A percentile compares a stretch with the other conserved stretches of the same genome.
Evolutionary conservation across 2,797 vertebrate genomes (phyloP).

Genomic region (Periophthalmus magnuspinnatus): DNA sequence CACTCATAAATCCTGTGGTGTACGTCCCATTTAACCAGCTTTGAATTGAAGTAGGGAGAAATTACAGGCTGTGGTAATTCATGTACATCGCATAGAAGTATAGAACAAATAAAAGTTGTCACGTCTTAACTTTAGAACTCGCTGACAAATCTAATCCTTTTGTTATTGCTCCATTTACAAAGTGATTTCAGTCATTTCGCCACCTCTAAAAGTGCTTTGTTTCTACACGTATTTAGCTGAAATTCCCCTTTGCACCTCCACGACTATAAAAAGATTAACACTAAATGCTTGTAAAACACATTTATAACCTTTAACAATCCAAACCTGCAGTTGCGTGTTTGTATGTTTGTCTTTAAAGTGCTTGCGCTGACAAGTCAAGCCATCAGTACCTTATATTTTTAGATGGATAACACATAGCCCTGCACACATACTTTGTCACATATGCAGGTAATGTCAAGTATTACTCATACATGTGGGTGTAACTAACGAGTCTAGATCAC

Average conservation of each 20-base stretch:
- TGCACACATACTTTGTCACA: slow-evolving; percentile 2
- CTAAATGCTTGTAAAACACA: slow-evolving; percentile 16
- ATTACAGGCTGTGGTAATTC: not conserved
- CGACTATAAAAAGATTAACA: slow-evolving; percentile 21
- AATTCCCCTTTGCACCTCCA: slow-evolving; percentile 25
- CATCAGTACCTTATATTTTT: not conserved
- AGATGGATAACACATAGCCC: slow-evolving; percentile 4
- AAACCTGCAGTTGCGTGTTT: slow-evolving; percentile 30
- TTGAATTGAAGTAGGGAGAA: not conserved
- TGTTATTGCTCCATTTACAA: too few species aligned
- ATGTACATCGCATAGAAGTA: not conserved
- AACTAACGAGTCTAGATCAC: slow-evolving; percentile 31
- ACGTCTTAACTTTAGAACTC: too few species aligned
- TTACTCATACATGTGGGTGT: slow-evolving; percentile 15
- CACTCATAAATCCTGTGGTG: not conserved
- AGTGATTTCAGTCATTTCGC: not conserved
- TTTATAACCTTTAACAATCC: slow-evolving; percentile 24
- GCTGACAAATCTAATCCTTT: too few species aligned
- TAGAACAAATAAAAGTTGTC: not conserved
- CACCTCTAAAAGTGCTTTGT: slow-evolving; percentile 14
- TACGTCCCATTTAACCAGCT: not conserved
- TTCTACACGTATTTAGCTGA: slow-evolving; percentile 19
- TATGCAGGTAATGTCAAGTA: slow-evolving; percentile 6
- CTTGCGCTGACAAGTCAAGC: not conserved
- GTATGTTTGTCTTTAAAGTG: slow-evolving; percentile 11